A percentile compares a stretch with the other conserved stretches of the same genome.
phyloP scores from a whole-genome alignment of 2,888 invertebrate species.

The Agriotes lineatus region DNA sequence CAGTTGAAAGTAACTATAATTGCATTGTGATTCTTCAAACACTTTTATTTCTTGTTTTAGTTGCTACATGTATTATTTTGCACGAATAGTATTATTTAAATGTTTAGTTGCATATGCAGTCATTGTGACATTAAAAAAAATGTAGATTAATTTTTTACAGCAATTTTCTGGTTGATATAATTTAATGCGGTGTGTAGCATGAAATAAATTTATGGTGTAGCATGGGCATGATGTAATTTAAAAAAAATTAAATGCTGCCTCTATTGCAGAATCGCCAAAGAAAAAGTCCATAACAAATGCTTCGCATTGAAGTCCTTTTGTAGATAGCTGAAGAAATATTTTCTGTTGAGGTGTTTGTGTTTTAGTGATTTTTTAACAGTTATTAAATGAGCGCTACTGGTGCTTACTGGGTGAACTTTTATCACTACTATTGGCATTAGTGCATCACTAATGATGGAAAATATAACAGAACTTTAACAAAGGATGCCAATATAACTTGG shows the following conservation, averaged over 20 bases:
- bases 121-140: too few species aligned
- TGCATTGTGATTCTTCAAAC: too few species aligned
- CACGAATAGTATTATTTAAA: not conserved
- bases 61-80: not conserved
- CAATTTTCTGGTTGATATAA: constrained; percentile 17
- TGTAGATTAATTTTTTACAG: constrained; percentile 12
- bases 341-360: constrained; percentile 27
- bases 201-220: constrained; percentile 11
- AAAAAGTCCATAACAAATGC: constrained; percentile 51
- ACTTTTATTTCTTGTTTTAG: not conserved
- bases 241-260: constrained; percentile 15
- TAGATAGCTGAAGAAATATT: constrained; percentile 42
- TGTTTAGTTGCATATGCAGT: too few species aligned
- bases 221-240: constrained; percentile 16
- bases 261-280: constrained; percentile 51
- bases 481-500: constrained; percentile 14
- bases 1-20: too few species aligned
- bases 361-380: constrained; percentile 30
- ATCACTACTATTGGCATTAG: constrained; percentile 21
- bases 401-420: constrained; percentile 38
- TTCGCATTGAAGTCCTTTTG: constrained; percentile 50
- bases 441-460: constrained; percentile 6
- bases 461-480: not conserved
- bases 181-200: constrained; percentile 31
- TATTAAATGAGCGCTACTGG: constrained; percentile 35